Evolutionary conservation across 2,113 vertebrate genomes (phyloP).

Genomic region (Diphyllodes magnificus): DNA sequence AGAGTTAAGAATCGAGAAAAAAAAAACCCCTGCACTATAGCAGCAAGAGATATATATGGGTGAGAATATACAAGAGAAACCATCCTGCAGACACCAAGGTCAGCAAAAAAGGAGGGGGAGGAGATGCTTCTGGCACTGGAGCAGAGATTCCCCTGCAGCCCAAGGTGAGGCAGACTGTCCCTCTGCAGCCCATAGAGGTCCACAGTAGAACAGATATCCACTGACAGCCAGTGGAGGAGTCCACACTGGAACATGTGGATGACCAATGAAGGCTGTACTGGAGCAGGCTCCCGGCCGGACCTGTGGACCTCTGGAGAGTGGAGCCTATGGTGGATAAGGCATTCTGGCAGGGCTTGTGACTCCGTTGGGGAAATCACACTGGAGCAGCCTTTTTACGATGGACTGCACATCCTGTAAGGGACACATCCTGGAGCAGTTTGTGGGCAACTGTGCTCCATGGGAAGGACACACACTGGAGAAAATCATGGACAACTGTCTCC

Average conservation of each 20-base stretch:
- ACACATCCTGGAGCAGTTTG: background rate
- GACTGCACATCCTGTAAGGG: background rate
- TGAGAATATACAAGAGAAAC: background rate
- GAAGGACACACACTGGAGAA: background rate
- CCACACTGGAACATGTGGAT: background rate
- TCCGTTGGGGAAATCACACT: background rate
- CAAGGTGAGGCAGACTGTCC: background rate
- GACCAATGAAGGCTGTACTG: background rate
- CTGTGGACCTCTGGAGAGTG: background rate
- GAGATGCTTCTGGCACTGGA: background rate
- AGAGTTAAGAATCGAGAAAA: background rate
- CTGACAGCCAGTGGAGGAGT: rapidly evolving
- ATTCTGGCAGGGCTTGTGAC: background rate
- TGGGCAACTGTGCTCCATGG: background rate
- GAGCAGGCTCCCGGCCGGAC: background rate
- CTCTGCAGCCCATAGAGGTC: background rate
- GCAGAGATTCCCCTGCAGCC: background rate
- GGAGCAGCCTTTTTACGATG: background rate
- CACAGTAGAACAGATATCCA: background rate
- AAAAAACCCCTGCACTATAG: rapidly evolving
- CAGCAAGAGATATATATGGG: background rate
- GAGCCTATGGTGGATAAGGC: background rate
- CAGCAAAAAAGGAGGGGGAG: background rate
- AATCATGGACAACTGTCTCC: background rate
- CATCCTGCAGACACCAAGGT: background rate